Evolutionary conservation across 2,113 vertebrate genomes (phyloP), one percentile per base, ranked within the genome.

Genomic region (Nerophis lumbriciformis): DNA sequence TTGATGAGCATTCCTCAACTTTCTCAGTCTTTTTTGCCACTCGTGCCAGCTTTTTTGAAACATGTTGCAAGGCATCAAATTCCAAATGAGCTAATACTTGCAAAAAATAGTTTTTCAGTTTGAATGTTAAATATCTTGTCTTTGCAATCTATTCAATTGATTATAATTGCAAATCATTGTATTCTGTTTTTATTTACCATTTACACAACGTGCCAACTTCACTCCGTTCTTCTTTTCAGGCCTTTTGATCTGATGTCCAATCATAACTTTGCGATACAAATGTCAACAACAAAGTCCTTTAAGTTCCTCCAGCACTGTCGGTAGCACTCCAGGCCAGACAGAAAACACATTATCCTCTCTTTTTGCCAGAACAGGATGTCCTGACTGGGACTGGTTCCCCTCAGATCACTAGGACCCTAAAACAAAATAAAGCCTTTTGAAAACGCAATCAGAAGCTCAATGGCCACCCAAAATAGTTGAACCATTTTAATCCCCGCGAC

Each of bases 311-410:
- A 81, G 69, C 70, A 1, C 69, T 53, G 59, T 61, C 62, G 71
- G 76, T 69, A 76, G 57, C 67, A 51, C 73, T 71, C 63, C 64
- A 48, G 72, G 72, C 53, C 48, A 56, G 47, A 77, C 57, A 59
- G 63, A 61, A 61, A 79, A 78, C 42, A 12, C 14, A 39, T 74
- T 67, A 59, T 82, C 73, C 73, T 67, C 69, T 59, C 70, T 63
- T 72, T 36, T 5, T 9, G 19, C 15, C 77, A 81, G 79, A 85
- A 87, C 80, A 88, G 87, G 87, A 88, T 83, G 78, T 87, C 71
- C 72, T 28, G 6, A 68, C 75, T 84, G 72, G 19, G 58, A 70
- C 61, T 6, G 48, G 44, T 63, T 35, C 72, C 39, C 70, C 71
- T 79, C 68, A 65, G 73, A 72, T 73, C 56, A 67, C 13, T 63